Base-by-base conservation (phyloP, 2,888 invertebrate species). In the Eupithecia vulgata region DNA sequence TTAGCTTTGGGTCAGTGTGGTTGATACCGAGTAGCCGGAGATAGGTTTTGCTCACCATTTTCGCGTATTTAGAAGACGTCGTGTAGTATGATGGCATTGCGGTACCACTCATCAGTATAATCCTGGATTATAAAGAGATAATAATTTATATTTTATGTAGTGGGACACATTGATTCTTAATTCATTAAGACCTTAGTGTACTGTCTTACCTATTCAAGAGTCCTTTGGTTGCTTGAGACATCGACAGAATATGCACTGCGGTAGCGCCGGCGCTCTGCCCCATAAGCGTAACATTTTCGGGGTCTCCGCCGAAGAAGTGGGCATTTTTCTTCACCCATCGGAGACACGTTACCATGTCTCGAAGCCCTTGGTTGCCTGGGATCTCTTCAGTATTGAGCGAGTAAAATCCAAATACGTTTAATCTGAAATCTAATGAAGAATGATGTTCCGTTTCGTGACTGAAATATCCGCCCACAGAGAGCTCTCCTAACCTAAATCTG, bases 371-470 rank as follows among this genome's bases (percentile, higher is more conserved):
- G 73, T 88, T 88, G 17, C 87, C 88, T 1, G 88, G 88, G 5
- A 86, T 79, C 34, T 80, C 76, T 13, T 80, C 45, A 37, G 82
- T 79, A 57, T 83, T 81, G 15, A 86, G 79, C 4, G 83, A 85
- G 4, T 88, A 81, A 76, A 87, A 90, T 13, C 90, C 90, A 42
- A 90, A 83, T 8, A 85, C 80, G 30, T 78, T 77, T 17, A 82
- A 13, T 52, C 82, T 81, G 76, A 21, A 75, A 61, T 30, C 25
- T 59, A 52, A 52, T 12, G 17, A 52, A 21, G 21, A 52, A 52
- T 52, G 48, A 48, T 48, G n/a, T 48, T 48, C n/a, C n/a, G 48
- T 48, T 48, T 48, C n/a, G n/a, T n/a, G n/a, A 48, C n/a, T 48
- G 17, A 7, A 48, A 48, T 48, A 48, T 48, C 8, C 17, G n/a